Conservation (phyloP, 2,797 vertebrate genomes). For the Oreochromis mossambicus region DNA sequence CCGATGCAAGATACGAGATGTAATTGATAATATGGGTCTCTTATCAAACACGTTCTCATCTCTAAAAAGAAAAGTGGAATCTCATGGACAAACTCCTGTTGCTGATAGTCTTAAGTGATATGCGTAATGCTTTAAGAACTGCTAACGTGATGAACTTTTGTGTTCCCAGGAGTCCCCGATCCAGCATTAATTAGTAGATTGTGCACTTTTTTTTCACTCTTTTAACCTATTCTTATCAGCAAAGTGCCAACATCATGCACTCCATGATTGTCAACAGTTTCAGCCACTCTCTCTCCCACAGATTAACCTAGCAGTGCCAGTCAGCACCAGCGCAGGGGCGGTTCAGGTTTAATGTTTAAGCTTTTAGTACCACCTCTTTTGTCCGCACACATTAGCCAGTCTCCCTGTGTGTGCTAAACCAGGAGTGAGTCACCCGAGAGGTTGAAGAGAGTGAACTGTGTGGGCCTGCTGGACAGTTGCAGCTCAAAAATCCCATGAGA, state of each 20-base stretch:
- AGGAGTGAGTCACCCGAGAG: constrained; percentile 53
- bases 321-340: constrained; percentile 26
- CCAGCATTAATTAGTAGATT: neutral
- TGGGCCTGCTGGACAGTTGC: constrained; percentile 13
- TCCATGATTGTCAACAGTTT: constrained; percentile 6
- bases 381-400: constrained; percentile 26
- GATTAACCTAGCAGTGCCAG: constrained; percentile 50
- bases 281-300: constrained; percentile 5
- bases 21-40: constrained; percentile 21
- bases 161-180: neutral
- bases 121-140: neutral
- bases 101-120: constrained; percentile 6
- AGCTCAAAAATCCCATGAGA: neutral
- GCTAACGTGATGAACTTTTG: neutral
- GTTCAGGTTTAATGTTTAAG: constrained; percentile 74
- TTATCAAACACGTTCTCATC: constrained; percentile 25
- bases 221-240: neutral
- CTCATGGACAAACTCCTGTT: constrained; percentile 3
- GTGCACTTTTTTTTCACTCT: neutral
- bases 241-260: neutral
- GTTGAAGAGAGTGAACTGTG: constrained; percentile 10
- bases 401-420: neutral
- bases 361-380: constrained; percentile 41
- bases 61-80: constrained; percentile 1
- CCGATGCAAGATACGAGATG: constrained; percentile 42